Evolutionary conservation across 2,113 vertebrate species (phyloP), one percentile per base, ranked within the genome.

Genomic region (Candoia aspera): DNA sequence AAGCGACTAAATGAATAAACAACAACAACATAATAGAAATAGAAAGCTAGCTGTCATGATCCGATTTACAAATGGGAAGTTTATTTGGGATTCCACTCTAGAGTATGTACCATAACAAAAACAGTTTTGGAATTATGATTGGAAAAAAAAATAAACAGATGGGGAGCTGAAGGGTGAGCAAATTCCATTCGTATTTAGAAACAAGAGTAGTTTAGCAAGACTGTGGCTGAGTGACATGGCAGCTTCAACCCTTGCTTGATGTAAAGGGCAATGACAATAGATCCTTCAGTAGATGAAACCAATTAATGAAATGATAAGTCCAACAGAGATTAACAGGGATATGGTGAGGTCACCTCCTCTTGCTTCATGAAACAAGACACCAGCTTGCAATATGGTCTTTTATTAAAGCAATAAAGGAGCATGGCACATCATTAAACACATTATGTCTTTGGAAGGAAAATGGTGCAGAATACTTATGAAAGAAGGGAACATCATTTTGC

Each of bases 241-340:
- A 95, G 58, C 64, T 89, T 89, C 94, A 90, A 93, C 37, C 94
- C 33, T 42, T 26, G 73, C 73, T 91, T 95, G 90, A 92, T 94
- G 92, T 91, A 94, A 93, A 93, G 53, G 55, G 91, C 90, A 92
- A 93, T 91, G 91, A 90, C 92, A 91, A 92, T 37, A 94, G 85
- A 83, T 37, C 29, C 49, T 21, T 86, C 26, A 86, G 23, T 49
- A 90, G 86, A 93, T 91, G 37, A 93, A 95, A 87, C 84, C 89
- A 95, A 92, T 95, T 96, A 96, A 85, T 87, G 24, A 94, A 94
- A 90, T 93, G 88, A 94, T 92, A 93, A 96, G 90, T 94, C 85
- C 49, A 54, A 5, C 0, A 2, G 91, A 93, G 91, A 94, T 94
- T 91, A 93, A 8, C 3, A 54, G 68, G 92, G 88, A 96, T 94